Conservation (phyloP, 2,797 vertebrate genomes). For the Cyclopterus lumpus region DNA sequence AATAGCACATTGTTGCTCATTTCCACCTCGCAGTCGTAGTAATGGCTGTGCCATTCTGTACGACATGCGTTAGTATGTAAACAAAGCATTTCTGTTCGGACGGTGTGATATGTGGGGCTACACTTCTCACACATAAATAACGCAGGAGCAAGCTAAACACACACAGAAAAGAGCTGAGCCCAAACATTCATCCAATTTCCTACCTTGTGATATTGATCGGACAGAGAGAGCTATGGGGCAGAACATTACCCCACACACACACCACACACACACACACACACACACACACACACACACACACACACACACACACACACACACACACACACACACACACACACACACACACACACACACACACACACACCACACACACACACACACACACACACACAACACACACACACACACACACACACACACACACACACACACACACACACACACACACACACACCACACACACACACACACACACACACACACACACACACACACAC, state of each 20-base stretch:
- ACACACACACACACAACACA: constrained; percentile 22
- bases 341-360: constrained; percentile 18
- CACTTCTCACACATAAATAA: constrained; percentile 18
- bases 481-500: constrained; percentile 18
- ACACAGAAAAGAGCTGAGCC: constrained; percentile 42
- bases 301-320: constrained; percentile 27
- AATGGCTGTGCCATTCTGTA: constrained; percentile 7
- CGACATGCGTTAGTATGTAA: constrained; percentile 22
- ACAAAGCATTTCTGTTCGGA: constrained; percentile 16
- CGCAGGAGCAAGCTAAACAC: constrained; percentile 9
- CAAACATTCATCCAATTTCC: constrained; percentile 59
- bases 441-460: not conserved
- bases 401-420: constrained; percentile 18
- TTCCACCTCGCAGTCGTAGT: constrained; percentile 39
- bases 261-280: not conserved
- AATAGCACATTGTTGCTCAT: constrained; percentile 39
- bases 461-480: constrained; percentile 18
- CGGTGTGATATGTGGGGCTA: not conserved
- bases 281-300: constrained; percentile 2
- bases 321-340: constrained; percentile 18
- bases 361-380: constrained; percentile 15
- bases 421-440: not conserved
- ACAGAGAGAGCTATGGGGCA: constrained; percentile 42
- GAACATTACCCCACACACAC: constrained; percentile 44
- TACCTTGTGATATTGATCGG: constrained; percentile 54